A percentile compares a stretch with the other conserved stretches of the same genome.
Conservation (phyloP, 2,113 vertebrate species). For the Chascanopsetta lugubris region DNA sequence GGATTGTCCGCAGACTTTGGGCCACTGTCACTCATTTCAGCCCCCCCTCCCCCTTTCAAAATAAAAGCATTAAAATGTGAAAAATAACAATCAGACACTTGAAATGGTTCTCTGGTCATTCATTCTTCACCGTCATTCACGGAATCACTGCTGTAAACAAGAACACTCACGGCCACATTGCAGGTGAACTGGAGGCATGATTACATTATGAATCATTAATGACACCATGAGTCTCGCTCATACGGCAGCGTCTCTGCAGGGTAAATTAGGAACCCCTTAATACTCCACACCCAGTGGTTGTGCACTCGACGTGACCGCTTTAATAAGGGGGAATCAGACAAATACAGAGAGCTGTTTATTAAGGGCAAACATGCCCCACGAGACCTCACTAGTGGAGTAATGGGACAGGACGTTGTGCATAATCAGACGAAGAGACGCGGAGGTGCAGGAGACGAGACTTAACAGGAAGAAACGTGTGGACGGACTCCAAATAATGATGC, state of each 20-base stretch:
- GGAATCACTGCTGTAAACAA: conserved; percentile 18
- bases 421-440: conserved; percentile 19
- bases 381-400: conserved; percentile 49
- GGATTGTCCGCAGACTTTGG: conserved; percentile 43
- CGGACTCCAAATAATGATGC: no score
- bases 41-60: conserved; percentile 25
- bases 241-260: conserved; percentile 30
- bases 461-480: conserved; percentile 18
- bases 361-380: conserved; percentile 40
- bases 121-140: background rate
- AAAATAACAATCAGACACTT: conserved; percentile 19
- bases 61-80: conserved; percentile 9
- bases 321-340: conserved; percentile 63
- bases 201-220: conserved; percentile 73
- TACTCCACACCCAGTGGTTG: conserved; percentile 27
- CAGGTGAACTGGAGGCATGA: conserved; percentile 41
- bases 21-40: conserved; percentile 32
- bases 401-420: conserved; percentile 25
- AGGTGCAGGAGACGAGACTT: conserved; percentile 10
- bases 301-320: conserved; percentile 29
- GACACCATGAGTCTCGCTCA: conserved; percentile 32
- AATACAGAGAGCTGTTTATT: conserved; percentile 61
- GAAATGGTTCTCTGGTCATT: conserved; percentile 15
- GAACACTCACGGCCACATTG: conserved; percentile 17
- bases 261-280: conserved; percentile 41